These are phyloP conservation scores for Bos javanicus DNA, from an alignment of 2,113 vertebrate genomes.

Conservation along the genomic window DNA sequence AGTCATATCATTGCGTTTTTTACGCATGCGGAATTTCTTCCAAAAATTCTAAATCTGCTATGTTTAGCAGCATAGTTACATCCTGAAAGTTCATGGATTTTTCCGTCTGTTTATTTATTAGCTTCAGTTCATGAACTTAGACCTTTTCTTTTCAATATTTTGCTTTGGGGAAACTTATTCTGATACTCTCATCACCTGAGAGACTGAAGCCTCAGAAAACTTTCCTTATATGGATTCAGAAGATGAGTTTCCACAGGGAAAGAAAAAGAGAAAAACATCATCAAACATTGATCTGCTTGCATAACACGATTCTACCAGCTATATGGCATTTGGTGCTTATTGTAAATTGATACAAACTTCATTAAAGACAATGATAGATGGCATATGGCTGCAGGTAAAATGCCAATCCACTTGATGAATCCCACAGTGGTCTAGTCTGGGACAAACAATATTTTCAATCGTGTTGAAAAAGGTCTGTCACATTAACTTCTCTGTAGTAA, in stretches of 20 bases:
- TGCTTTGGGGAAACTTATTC: not conserved
- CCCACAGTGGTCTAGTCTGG: not conserved
- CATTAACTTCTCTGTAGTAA: not conserved
- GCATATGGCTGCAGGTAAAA: conserved; percentile 56
- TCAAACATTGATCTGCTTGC: not conserved
- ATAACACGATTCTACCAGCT: conserved; percentile 27
- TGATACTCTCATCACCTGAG: not conserved
- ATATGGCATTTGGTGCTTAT: conserved; percentile 45
- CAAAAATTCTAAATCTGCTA: not conserved
- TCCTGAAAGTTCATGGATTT: not conserved
- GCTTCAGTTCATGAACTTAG: not conserved
- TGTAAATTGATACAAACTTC: conserved; percentile 60
- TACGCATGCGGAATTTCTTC: not conserved
- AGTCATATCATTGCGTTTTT: not conserved
- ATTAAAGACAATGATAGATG: conserved; percentile 66
- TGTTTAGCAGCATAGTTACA: not conserved
- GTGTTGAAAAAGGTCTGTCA: conserved; percentile 5
- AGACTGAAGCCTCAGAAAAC: not conserved
- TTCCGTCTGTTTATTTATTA: not conserved
- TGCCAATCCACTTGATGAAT: conserved; percentile 23
- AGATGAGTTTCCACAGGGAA: conserved; percentile 4
- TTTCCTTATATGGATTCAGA: not conserved
- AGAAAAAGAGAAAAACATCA: not conserved
- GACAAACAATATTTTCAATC: conserved; percentile 59
- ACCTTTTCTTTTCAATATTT: not conserved